Evolutionary conservation across 1,140 invertebrate genomes (phyloP), one percentile per base, ranked within the genome.

Genomic region (Macrocentrus cingulum): DNA sequence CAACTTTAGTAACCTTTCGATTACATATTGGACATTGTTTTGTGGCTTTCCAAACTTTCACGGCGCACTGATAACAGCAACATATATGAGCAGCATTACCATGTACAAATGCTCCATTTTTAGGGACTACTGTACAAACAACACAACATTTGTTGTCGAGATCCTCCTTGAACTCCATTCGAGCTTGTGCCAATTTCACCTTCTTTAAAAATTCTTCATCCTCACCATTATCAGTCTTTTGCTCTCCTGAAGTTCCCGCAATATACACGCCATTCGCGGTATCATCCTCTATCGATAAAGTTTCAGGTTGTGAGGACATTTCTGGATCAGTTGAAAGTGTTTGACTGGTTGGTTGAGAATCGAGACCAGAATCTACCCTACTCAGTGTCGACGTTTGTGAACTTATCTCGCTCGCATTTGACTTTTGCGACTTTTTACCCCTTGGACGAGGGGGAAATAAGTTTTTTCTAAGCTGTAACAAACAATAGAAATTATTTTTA

Each of bases 21-120:
- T 87, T 85, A 65, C 87, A 89, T 39, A 87, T 78, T 1, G 87
- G 86, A 71, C 87, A 89, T 20, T 83, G 73, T 63, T 83, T 84
- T 1, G 81, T 81, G 11, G 76, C 82, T 23, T 73, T 77, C 84
- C 85, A 87, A 6, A 84, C 81, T 69, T 83, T 83, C 25, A 84
- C 74, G 0, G 85, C 84, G 66, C 87, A 89, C 55, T 80, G 82
- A 65, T 88, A 89, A 69, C 87, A 89, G 60, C 85, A 87, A 66
- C 84, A 87, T 25, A 85, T 83, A 61, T 89, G 87, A 0, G 79
- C 82, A 37, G 82, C 83, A 8, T 80, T 80, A 1, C 84, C 83
- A 64, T 89, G 87, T 1, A 86, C 81, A 64, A 88, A 88, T 9
- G 84, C 81, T 2, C 84, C 84, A 54, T 87, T 83, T 66, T 87